Base-by-base conservation (phyloP, 2,113 vertebrate species). In the Smithornis capensis region DNA sequence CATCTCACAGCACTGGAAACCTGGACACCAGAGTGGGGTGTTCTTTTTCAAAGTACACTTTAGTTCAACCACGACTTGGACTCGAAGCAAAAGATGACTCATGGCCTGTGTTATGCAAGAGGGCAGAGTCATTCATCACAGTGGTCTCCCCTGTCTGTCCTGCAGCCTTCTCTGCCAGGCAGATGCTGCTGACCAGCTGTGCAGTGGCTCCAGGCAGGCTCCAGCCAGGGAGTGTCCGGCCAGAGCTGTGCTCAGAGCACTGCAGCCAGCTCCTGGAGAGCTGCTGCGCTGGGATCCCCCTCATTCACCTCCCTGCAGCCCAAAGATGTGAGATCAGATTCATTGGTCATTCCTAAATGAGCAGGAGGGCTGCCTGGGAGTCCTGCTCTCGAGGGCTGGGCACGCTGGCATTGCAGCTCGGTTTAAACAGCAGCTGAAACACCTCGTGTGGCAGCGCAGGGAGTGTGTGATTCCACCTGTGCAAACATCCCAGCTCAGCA, bases 341-440 rank as follows among this genome's bases (percentile, higher is more conserved):
- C 7, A 28, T 47, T 67, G 67, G n/a, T 70, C 27, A 3, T 80
- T 70, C 38, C 38, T 71, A 38, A 50, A 37, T 7, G 77, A 71
- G 65, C 59, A 38, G 38, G 35, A 81, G 90, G 53, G 6, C 60
- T 49, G 31, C 40, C 84, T 87, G 37, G n/a, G 68, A 73, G 47
- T 19, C 64, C 8, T 25, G 11, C 6, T 23, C 63, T 50, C 13
- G 1, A 19, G 29, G 56, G 37, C 38, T 24, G 50, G 59, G 38
- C 10, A 9, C 4, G 1, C 31, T 52, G 35, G 18, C 24, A 2
- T 21, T 37, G 45, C 38, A 15, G 23, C 50, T 55, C 1, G 2
- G n/a, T 73, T 35, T 37, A 44, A 78, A 4, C 3, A 1, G 57
- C 52, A 68, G 24, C 57, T 37, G 6, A 14, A 49, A 24, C 9